Evolutionary conservation across 2,888 invertebrate species (phyloP).

Genomic region (Allacma fusca): DNA sequence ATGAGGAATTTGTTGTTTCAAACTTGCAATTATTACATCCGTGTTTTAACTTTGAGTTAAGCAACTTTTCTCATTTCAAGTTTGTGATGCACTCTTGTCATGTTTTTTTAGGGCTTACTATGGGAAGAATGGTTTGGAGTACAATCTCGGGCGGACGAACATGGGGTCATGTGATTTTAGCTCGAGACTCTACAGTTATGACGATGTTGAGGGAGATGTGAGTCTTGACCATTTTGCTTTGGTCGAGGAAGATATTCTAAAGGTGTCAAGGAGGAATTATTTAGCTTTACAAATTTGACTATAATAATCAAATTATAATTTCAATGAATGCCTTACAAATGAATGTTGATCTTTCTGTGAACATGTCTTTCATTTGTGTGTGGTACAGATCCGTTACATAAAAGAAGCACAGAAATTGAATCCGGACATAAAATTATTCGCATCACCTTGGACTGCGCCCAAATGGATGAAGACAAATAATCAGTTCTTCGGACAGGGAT

Average conservation of each 20-base stretch:
- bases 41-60: too few species aligned
- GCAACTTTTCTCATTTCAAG: too few species aligned
- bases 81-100: too few species aligned
- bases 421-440: constrained; percentile 63
- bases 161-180: constrained; percentile 90
- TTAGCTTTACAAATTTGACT: too few species aligned
- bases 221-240: constrained; percentile 46
- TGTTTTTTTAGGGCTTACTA: constrained; percentile 49
- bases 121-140: constrained; percentile 46
- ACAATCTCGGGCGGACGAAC: constrained; percentile 65
- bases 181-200: constrained; percentile 79
- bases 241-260: too few species aligned
- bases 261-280: too few species aligned
- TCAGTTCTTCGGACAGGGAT: constrained; percentile 64
- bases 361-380: too few species aligned
- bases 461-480: constrained; percentile 69
- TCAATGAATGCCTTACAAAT: too few species aligned
- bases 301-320: too few species aligned
- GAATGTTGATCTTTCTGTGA: too few species aligned
- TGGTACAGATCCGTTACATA: constrained; percentile 54
- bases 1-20: too few species aligned
- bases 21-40: too few species aligned
- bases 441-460: constrained; percentile 69
- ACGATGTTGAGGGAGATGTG: constrained; percentile 64
- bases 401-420: constrained; percentile 45